Evolutionary conservation across 1,140 invertebrate species (phyloP), one percentile per base, ranked within the genome.

Genomic region (Polyergus mexicanus): DNA sequence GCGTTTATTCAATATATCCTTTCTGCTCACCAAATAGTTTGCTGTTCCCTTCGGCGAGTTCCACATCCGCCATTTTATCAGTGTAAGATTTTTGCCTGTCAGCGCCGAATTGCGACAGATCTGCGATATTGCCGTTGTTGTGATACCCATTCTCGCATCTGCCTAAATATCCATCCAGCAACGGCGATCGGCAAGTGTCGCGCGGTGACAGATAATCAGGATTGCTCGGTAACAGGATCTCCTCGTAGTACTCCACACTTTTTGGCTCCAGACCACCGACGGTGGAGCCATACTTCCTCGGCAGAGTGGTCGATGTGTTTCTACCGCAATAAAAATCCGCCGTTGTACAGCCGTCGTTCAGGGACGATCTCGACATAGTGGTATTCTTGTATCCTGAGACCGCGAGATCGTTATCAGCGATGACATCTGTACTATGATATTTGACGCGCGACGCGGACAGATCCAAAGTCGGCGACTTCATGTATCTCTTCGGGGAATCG

Each of bases 161-260:
- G 7, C n/a, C 77, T n/a, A 85, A 60, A 74, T 90, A 90, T 56
- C 92, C 78, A 65, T 83, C 62, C 80, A 90, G 81, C 38, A 88
- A 16, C 25, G 92, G 86, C 3, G 84, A 90, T 60, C 74, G 90
- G 11, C 78, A 81, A 11, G 66, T 60, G 1, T 81, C 78, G 25
- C 92, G 77, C 3, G 87, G 28, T 22, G 91, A 80, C 1, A 92
- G 75, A 68, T 92, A 92, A 41, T 94, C 93, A 2, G 92, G 84
- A 81, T 87, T 91, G 56, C 66, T 92, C 22, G 94, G 94, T 2
- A 94, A 86, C 28, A 95, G 66, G 5, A 95, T 85, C 19, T 95
- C 94, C 77, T 95, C 94, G 65, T 93, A 95, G 69, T 95, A 95
- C 35, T 94, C 92, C 0, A 94, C 90, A 6, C 92, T 93, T 69